These are phyloP conservation scores for Hylaeus anthracinus DNA, from an alignment of 1,140 invertebrate species.

Conservation along the genomic window DNA sequence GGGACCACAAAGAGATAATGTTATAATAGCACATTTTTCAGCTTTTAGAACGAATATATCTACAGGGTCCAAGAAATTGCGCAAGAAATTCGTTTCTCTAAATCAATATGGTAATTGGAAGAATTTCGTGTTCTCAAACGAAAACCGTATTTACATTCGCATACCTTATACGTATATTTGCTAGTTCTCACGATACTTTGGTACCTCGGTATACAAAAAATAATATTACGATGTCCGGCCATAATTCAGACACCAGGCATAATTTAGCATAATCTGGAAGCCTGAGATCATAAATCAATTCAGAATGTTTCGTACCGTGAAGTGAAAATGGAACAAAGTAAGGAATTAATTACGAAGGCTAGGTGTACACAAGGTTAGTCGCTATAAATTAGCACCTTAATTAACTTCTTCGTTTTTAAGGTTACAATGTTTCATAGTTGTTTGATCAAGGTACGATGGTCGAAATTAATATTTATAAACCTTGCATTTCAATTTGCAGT, in stretches of 20 bases:
- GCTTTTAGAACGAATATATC: too few species aligned
- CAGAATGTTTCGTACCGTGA: neutral
- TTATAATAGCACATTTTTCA: too few species aligned
- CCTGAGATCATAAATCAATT: neutral
- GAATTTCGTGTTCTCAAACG: too few species aligned
- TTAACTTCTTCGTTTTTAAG: neutral
- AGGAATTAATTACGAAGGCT: too few species aligned
- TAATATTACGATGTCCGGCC: neutral
- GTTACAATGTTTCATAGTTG: neutral
- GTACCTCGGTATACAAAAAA: neutral
- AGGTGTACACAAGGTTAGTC: neutral
- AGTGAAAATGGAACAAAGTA: neutral
- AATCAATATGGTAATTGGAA: too few species aligned
- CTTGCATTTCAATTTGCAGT: too few species aligned
- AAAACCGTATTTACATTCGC: too few species aligned
- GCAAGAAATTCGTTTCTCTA: too few species aligned
- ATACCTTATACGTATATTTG: too few species aligned
- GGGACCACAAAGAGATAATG: too few species aligned
- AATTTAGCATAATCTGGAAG: neutral
- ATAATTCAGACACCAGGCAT: neutral
- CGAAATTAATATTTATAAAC: neutral
- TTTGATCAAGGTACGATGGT: neutral
- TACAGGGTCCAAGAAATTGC: too few species aligned
- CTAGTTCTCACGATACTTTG: neutral
- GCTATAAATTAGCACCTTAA: constrained; percentile 7